Evolutionary conservation across 2,888 invertebrate genomes (phyloP).

Genomic region (Eristalis arbustorum): DNA sequence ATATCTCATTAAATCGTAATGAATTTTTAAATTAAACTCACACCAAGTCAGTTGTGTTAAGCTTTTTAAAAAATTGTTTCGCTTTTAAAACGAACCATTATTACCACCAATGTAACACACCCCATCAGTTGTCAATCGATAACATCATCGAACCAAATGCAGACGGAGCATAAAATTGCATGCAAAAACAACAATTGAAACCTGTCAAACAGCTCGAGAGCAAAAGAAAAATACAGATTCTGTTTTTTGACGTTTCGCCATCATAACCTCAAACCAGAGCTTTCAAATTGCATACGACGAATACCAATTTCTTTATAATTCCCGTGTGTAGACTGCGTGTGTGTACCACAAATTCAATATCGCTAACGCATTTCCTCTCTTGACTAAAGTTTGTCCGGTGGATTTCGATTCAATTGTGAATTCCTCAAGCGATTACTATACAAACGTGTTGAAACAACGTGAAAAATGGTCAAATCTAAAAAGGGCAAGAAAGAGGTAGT

Average conservation of each 20-base stretch:
- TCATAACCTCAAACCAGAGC: conserved; percentile 62
- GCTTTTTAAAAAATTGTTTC: too few relatives aligned
- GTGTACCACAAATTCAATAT: conserved; percentile 37
- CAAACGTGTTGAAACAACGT: conserved; percentile 79
- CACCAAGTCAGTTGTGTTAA: too few relatives aligned
- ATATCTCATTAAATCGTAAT: too few relatives aligned
- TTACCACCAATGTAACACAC: not conserved
- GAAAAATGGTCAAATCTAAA: conserved; percentile 89
- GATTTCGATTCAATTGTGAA: conserved; percentile 62
- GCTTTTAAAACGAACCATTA: not conserved
- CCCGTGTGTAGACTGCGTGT: conserved; percentile 60
- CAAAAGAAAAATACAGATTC: conserved; percentile 22
- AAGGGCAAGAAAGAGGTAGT: conserved; percentile 89
- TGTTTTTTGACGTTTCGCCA: conserved; percentile 50
- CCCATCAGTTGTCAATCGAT: conserved; percentile 1
- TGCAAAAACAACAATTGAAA: conserved; percentile 42
- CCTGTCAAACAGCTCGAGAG: conserved; percentile 37
- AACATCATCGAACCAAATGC: not conserved
- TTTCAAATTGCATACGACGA: conserved; percentile 66
- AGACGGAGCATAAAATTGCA: not conserved
- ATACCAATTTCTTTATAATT: conserved; percentile 49
- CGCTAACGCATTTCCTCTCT: conserved; percentile 26
- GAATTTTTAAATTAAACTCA: too few relatives aligned
- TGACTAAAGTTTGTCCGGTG: conserved; percentile 26
- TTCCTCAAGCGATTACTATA: conserved; percentile 63